A percentile compares a stretch with the other conserved stretches of the same genome.
phyloP scores from a whole-genome alignment of 2,888 invertebrate genomes.

The Scaptomyza parva region DNA sequence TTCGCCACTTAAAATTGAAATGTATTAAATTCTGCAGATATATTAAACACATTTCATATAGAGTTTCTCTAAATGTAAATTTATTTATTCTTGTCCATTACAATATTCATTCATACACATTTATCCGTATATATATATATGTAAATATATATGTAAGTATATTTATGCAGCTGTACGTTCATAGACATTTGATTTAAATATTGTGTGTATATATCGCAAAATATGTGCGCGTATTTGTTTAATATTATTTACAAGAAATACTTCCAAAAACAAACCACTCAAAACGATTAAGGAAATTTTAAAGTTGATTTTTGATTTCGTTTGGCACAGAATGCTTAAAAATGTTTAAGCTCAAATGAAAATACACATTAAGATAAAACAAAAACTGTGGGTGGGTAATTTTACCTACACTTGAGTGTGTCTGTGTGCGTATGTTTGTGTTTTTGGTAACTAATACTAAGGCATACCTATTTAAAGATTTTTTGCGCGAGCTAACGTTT shows the following conservation, averaged over 20 bases:
- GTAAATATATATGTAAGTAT: slow-evolving; percentile 29
- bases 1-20: too few relatives aligned
- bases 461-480: slow-evolving; percentile 82
- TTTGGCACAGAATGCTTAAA: slow-evolving; percentile 18
- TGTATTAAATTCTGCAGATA: background rate
- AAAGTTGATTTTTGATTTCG: background rate
- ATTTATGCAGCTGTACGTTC: slow-evolving; percentile 32
- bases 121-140: slow-evolving; percentile 49
- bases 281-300: slow-evolving; percentile 32
- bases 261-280: slow-evolving; percentile 30
- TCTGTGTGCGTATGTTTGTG: slow-evolving; percentile 32
- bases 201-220: slow-evolving; percentile 33
- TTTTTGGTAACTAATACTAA: slow-evolving; percentile 38
- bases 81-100: slow-evolving; percentile 69
- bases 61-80: slow-evolving; percentile 76
- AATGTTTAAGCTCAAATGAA: slow-evolving; percentile 17
- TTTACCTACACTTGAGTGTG: slow-evolving; percentile 11
- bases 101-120: slow-evolving; percentile 66
- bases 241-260: slow-evolving; percentile 62
- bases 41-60: slow-evolving; percentile 9
- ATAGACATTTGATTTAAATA: slow-evolving; percentile 47
- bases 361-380: background rate
- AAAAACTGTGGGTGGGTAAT: slow-evolving; percentile 9
- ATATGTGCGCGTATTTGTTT: slow-evolving; percentile 34
- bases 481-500: slow-evolving; percentile 67